These are phyloP conservation scores for Antitype chi DNA, from an alignment of 2,888 invertebrate genomes.

Conservation along the genomic window DNA sequence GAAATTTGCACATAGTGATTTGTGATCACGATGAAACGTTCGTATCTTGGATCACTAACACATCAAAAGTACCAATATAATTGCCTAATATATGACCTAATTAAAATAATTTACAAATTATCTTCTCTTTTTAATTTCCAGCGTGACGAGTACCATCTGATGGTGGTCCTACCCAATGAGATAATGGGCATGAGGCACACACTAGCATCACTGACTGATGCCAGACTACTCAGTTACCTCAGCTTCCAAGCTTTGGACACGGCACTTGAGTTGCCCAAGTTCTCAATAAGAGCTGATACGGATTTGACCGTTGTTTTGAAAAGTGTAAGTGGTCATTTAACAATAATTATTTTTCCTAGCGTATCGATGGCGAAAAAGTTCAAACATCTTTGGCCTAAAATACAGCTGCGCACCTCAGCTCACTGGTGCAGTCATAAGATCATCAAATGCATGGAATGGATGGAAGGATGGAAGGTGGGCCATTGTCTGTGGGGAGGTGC, in stretches of 20 bases:
- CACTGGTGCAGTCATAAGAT: too few relatives aligned
- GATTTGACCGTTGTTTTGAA: constrained; percentile 78
- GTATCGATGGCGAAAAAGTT: too few relatives aligned
- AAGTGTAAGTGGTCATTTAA: constrained; percentile 74
- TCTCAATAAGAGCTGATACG: constrained; percentile 82
- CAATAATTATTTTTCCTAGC: too few relatives aligned
- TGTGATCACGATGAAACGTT: too few relatives aligned
- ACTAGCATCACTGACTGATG: constrained; percentile 74
- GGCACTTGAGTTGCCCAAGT: constrained; percentile 84
- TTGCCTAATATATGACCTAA: neutral
- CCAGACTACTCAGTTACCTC: constrained; percentile 77
- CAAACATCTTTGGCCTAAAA: too few relatives aligned
- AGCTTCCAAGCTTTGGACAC: constrained; percentile 75
- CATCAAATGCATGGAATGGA: too few relatives aligned
- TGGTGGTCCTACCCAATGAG: constrained; percentile 84
- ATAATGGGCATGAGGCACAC: constrained; percentile 74
- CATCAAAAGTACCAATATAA: neutral
- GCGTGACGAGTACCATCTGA: constrained; percentile 86
- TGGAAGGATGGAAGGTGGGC: too few relatives aligned
- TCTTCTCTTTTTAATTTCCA: constrained; percentile 70
- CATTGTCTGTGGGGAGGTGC: too few relatives aligned
- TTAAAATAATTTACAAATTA: neutral
- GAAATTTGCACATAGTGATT: too few relatives aligned
- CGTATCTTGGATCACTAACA: too few relatives aligned
- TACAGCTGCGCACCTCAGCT: too few relatives aligned